Percentiles rank a stretch among this genome's conserved stretches.
Conservation (phyloP, 2,113 vertebrate species). For the Atherinomorus stipes region DNA sequence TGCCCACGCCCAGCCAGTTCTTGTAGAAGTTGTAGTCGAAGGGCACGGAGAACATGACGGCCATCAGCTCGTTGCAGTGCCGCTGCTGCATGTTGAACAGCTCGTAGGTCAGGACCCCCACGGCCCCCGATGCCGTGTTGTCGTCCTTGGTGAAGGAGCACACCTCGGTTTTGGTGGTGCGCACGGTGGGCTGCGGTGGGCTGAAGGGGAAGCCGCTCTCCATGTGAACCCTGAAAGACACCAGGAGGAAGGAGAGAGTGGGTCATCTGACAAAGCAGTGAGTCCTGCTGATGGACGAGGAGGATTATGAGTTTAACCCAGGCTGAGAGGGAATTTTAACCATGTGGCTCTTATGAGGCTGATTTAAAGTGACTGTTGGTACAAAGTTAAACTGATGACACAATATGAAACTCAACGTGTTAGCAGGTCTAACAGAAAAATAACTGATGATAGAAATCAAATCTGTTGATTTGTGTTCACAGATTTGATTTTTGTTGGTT, state of each 20-base stretch:
- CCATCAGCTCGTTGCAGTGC: conserved; percentile 33
- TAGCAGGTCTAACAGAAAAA: too few species aligned
- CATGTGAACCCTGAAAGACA: conserved; percentile 61
- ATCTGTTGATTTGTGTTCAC: too few species aligned
- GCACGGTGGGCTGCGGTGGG: conserved; percentile 75
- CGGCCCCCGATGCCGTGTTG: conserved; percentile 64
- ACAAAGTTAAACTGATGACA: too few species aligned
- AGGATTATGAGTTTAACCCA: too few species aligned
- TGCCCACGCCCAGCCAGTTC: conserved; percentile 70
- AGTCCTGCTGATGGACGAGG: too few species aligned
- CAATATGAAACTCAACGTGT: too few species aligned
- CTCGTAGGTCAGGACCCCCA: conserved; percentile 77
- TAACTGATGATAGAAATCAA: too few species aligned
- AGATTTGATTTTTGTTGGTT: too few species aligned
- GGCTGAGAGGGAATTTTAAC: too few species aligned
- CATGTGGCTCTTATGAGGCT: too few species aligned
- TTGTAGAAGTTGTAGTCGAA: conserved; percentile 77
- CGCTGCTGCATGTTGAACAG: conserved; percentile 48
- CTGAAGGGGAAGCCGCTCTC: conserved; percentile 63
- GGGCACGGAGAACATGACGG: conserved; percentile 78
- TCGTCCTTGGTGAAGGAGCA: conserved; percentile 80
- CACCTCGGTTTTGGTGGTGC: conserved; percentile 53
- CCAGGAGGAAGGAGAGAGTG: neutral
- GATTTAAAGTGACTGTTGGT: too few species aligned
- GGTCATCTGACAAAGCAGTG: neutral